Evolutionary conservation across 2,888 invertebrate genomes (phyloP), one percentile per base, ranked within the genome.

Genomic region (Kryphioiulus occultus): DNA sequence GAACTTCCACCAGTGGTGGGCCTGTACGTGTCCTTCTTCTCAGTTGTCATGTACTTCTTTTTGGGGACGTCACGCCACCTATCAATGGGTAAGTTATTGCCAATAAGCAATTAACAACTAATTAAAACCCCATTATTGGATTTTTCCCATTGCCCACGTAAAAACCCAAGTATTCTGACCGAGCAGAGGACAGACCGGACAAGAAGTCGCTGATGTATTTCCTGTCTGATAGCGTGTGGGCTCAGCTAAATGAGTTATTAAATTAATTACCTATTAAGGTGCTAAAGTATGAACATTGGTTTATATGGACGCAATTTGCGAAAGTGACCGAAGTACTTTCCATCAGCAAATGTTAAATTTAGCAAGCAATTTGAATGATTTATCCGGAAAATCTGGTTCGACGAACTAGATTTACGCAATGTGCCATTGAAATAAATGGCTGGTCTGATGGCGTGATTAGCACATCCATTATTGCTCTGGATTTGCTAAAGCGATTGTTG

Each of bases 1-100:
- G 91, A 91, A 3, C 90, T 93, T 4, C 91, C 92, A 1, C 93
- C 93, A 3, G 92, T 93, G 9, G 92, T 91, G 89, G 93, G 93
- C 19, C 91, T 93, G 44, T 93, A 93, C 89, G 92, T 92, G 4
- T 93, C 93, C 7, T 93, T 93, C 90, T 93, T 93, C 89, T 92
- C 93, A 17, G 92, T 92, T 15, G 90, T 93, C 19, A 89, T 93
- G 85, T 93, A 93, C 90, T 92, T 93, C 91, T 91, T 93, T 88
- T 91, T 93, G 88, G 93, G 93, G 42, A 92, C 93, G 1, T 92
- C 93, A 3, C 90, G 91, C 88, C 93, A 93, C 89, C 91, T 93
- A 68, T 93, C 93, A 7, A 91, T 93, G 53, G 93, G 93, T 92
- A 90, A 90, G 42, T 86, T 7, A 17, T 1, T 53, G n/a, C 15